These are phyloP conservation scores for Seira sanloemensis DNA, from an alignment of 2,888 invertebrate species.

Conservation along the genomic window DNA sequence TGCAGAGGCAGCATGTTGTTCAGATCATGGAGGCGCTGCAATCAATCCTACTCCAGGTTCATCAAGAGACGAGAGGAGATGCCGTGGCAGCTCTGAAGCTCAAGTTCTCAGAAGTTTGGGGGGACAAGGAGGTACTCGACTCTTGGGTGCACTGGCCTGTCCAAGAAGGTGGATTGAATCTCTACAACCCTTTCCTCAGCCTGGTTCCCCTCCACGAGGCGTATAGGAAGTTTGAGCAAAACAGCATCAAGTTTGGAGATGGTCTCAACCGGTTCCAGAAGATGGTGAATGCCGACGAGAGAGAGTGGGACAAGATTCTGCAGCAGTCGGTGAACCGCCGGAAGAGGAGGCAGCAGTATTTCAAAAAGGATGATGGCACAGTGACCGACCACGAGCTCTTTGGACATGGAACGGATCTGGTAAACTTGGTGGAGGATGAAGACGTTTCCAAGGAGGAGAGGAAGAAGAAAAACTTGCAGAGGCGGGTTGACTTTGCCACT, in stretches of 20 bases:
- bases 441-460: background rate
- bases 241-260: background rate
- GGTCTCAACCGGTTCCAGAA: background rate
- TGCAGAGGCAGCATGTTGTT: slow-evolving; percentile 60
- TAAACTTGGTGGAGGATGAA: slow-evolving; percentile 24
- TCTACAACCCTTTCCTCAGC: slow-evolving; percentile 64
- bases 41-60: slow-evolving; percentile 47
- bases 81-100: slow-evolving; percentile 51
- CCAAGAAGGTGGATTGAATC: slow-evolving; percentile 58
- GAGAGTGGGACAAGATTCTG: slow-evolving; percentile 28
- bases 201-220: slow-evolving; percentile 48
- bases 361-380: slow-evolving; percentile 17
- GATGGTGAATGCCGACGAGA: background rate
- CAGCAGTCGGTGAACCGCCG: slow-evolving; percentile 29
- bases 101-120: slow-evolving; percentile 48
- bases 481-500: slow-evolving; percentile 10
- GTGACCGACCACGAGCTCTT: slow-evolving; percentile 15
- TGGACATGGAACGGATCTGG: background rate
- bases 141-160: slow-evolving; percentile 69
- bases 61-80: slow-evolving; percentile 35
- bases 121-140: slow-evolving; percentile 57
- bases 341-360: background rate
- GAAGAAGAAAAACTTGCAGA: slow-evolving; percentile 2
- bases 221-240: slow-evolving; percentile 35
- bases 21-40: slow-evolving; percentile 58